phyloP scores from a whole-genome alignment of 2,888 invertebrate genomes.

The Alsophila aescularia region DNA sequence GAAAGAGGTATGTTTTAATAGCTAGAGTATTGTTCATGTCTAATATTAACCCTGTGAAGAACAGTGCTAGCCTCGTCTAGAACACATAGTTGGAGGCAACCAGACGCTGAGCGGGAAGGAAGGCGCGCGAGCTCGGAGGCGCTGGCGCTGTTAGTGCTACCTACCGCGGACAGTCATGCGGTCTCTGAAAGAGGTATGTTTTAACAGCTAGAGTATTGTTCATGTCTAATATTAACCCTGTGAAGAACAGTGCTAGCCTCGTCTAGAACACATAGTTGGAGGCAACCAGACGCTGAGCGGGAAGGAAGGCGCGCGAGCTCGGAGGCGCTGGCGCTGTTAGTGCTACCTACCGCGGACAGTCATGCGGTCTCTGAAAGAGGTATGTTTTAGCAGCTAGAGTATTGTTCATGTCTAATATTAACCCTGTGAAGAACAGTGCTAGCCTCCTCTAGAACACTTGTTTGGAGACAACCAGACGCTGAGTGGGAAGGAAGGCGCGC shows the following conservation, averaged over 20 bases:
- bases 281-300: constrained; percentile 34
- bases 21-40: too few species aligned
- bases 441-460: constrained; percentile 51
- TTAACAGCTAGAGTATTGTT: too few species aligned
- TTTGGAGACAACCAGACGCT: constrained; percentile 38
- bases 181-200: constrained; percentile 65
- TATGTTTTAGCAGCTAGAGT: constrained; percentile 25
- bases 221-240: too few species aligned
- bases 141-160: constrained; percentile 64
- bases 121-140: constrained; percentile 60
- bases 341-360: constrained; percentile 65
- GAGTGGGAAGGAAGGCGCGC: constrained; percentile 47
- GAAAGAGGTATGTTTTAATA: constrained; percentile 58
- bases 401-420: too few species aligned
- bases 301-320: constrained; percentile 55
- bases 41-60: too few species aligned
- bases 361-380: constrained; percentile 67
- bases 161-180: constrained; percentile 60
- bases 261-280: constrained; percentile 51
- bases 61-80: constrained; percentile 43
- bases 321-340: constrained; percentile 65
- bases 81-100: constrained; percentile 43
- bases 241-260: constrained; percentile 27
- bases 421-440: too few species aligned
- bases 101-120: constrained; percentile 44